Evolutionary conservation across 2,888 invertebrate species (phyloP), one percentile per base, ranked within the genome.

Genomic region (Cantharis rustica): DNA sequence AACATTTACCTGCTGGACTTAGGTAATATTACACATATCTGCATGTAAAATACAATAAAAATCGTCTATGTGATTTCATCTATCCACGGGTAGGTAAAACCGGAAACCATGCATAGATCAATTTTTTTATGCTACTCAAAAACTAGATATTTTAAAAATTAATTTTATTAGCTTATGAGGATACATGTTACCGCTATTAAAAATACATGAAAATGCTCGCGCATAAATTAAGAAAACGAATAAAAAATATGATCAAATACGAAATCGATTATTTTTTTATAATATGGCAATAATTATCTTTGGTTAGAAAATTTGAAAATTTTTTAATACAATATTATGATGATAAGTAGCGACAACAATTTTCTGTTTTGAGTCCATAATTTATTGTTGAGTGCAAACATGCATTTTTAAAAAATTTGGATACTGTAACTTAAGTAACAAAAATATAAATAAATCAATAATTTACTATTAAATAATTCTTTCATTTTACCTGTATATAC

Each of bases 401-500:
- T 47, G 47, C 47, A 47, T 16, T 20, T 66, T 17, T 20, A n/a
- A 9, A 11, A 20, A 66, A 20, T 20, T 17, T 66, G 64, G 23
- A 66, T 66, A 23, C 20, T 17, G 23, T 20, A 66, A 23, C 64
- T 66, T 17, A 17, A 74, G 47, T 47, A 64, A 71, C 69, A 64
- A 71, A 68, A 73, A 68, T 68, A 27, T 26, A 20, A 68, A 75
- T 69, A 20, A 72, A 75, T 11, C 61, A 69, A 63, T 61, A 68
- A 17, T 23, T 61, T 16, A 75, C 61, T 75, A 69, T 68, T 71
- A 69, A 72, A 72, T 69, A 68, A 16, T 66, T 63, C 70, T 61
- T 72, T 76, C 71, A 20, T 74, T 71, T 61, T 75, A 62, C 27
- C 72, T 75, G 72, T 77, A 77, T 77, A 75, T 77, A 77, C 77